Percentiles rank a stretch among this genome's conserved stretches.
Evolutionary conservation across 2,797 vertebrate species (phyloP).

Genomic region (Enteromius afrohamiltoni): DNA sequence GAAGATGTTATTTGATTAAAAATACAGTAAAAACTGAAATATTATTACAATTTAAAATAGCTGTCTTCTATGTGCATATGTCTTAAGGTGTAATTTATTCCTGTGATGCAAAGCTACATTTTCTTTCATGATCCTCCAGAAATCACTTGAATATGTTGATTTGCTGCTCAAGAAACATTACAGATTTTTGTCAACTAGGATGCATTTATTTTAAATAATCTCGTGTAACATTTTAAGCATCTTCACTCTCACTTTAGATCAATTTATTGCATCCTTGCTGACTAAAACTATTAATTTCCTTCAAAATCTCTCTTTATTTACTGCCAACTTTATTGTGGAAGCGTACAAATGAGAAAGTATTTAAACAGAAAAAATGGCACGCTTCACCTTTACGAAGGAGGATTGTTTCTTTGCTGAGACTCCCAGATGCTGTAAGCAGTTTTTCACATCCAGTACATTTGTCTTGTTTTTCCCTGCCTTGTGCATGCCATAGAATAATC

Average conservation of each 20-base stretch:
- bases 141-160: neutral
- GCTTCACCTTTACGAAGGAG: neutral
- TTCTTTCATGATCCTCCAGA: neutral
- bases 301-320: neutral
- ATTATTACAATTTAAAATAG: neutral
- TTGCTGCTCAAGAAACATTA: neutral
- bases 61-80: neutral
- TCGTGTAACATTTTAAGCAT: neutral
- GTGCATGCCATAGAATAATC: neutral
- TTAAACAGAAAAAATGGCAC: neutral
- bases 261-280: neutral
- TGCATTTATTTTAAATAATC: neutral
- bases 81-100: neutral
- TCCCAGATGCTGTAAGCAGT: neutral
- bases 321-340: neutral
- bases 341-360: neutral
- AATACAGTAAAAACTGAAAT: constrained; percentile 1
- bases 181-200: neutral
- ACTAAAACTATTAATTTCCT: neutral
- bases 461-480: neutral
- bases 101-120: neutral
- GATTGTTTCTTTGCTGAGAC: neutral
- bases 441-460: neutral
- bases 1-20: neutral
- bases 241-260: neutral